Percentiles rank a stretch among this genome's conserved stretches.
Conservation (phyloP, 2,797 vertebrate genomes). For the Orestias chungarensis region DNA sequence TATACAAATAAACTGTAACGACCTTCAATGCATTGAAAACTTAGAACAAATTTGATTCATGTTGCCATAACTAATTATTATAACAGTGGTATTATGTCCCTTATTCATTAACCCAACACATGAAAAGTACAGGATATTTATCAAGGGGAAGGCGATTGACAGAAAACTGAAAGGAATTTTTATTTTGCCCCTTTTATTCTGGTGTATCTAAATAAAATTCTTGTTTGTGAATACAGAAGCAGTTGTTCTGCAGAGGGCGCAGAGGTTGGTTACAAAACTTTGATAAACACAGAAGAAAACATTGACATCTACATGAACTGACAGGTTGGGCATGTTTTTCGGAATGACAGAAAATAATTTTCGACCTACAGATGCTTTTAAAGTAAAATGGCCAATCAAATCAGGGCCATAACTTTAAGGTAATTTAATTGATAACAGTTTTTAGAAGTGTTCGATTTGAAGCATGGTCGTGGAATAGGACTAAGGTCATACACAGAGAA, state of each 20-base stretch:
- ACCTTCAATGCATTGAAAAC: slow-evolving; percentile 1
- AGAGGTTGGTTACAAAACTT: too few species aligned
- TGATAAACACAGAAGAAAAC: too few species aligned
- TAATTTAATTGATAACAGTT: too few species aligned
- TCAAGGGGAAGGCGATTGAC: background rate
- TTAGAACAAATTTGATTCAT: background rate
- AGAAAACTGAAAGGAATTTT: background rate
- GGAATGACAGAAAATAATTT: slow-evolving; percentile 63
- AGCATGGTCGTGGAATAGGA: too few species aligned
- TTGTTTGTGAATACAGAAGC: background rate
- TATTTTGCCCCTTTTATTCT: background rate
- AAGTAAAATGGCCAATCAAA: slow-evolving; percentile 17
- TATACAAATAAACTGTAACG: background rate
- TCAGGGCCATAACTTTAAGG: too few species aligned
- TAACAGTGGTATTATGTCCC: background rate
- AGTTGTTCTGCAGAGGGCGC: background rate
- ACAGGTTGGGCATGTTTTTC: background rate
- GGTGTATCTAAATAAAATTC: background rate
- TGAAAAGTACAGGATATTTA: background rate
- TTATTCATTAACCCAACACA: background rate
- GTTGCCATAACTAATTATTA: background rate
- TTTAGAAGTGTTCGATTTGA: too few species aligned
- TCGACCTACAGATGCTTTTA: slow-evolving; percentile 41
- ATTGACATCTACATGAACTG: background rate
- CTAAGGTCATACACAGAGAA: too few species aligned